Evolutionary conservation across 2,797 vertebrate species (phyloP), one percentile per base, ranked within the genome.

Genomic region (Lagodon rhomboides): DNA sequence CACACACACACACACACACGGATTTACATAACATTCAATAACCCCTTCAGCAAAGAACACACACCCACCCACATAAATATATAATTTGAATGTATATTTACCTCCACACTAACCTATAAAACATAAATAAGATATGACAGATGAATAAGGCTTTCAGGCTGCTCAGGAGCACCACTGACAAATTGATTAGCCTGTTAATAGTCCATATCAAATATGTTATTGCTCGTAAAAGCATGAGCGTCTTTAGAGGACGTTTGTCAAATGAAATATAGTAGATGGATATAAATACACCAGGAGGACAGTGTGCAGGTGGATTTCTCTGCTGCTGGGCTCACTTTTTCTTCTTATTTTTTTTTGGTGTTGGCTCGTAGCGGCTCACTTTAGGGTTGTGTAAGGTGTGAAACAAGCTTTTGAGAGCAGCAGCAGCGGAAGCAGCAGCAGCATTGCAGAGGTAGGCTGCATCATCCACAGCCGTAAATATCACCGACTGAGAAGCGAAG

Each of bases 391-490:
- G 73, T 73, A 80, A 90, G 71, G 82, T 85, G 87, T 84, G 74
- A 80, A 91, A 80, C 8, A 13, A 77, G 84, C 75, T 81, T 79
- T 83, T 44, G 38, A 79, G 70, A 30, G 84, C 71, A 59, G 61
- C 67, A 59, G 69, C 43, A 20, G 81, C 69, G 60, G 51, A 27
- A 0, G 63, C 55, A 67, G 66, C 56, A 64, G 85, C 87, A 85
- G 90, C 92, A 93, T 53, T 93, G 92, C 92, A 89, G 92, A 80
- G 83, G 82, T 64, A 71, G 75, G 34, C 87, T 86, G 85, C 83
- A 89, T 87, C 86, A 77, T 12, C 47, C 56, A 72, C 67, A 73
- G 38, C 51, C 56, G 54, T 77, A 82, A 62, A 74, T 78, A 80
- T 73, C 69, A 84, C 62, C 13, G 62, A 76, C 73, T 23, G 65